Base-by-base conservation (phyloP, 2,797 vertebrate genomes). In the Etheostoma perlongum region DNA sequence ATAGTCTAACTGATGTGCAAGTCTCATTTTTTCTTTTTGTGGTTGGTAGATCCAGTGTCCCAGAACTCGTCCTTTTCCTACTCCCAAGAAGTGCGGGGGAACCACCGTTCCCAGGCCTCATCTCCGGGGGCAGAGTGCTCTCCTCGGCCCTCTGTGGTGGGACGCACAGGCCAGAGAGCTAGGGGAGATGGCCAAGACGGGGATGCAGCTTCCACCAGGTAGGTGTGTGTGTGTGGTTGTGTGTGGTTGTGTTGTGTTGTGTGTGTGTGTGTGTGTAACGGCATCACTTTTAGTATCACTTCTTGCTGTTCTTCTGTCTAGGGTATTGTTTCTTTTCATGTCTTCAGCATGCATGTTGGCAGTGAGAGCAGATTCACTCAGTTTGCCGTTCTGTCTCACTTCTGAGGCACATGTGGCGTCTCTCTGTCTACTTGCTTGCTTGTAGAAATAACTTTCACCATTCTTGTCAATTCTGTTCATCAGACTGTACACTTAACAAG, bases 131-230 rank as follows among this genome's bases (percentile, higher is more conserved):
- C 92, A 13, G 97, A 96, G 70, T 96, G 95, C 46, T 97, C 97
- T 58, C 96, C 97, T 54, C 94, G 98, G 14, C 98, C 98, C 2
- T 98, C 97, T n/a, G 97, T 97, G 40, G 91, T 97, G 33, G 98
- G 98, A 7, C 97, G 96, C 48, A 96, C 96, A 0, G 95, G 95
- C 71, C 97, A 97, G 81, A 95, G 98, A 69, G 95, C 96, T 64
- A 91, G 97, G 62, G 98, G 98, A 60, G 98, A 99, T 25, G 98
- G 98, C 33, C 97, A 99, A 82, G 98, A 99, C 1, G 97, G 97
- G 86, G 98, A 99, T 70, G 96, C 95, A 9, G 94, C 84, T 27
- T 98, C 97, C 53, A 96, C 95, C 85, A 98, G 97, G 98, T 3
- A 9, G 10, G 33, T 9, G 33, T 36, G 33, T 2, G 33, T 36